phyloP scores from a whole-genome alignment of 2,113 vertebrate genomes.

The Lamprologus tigripictilis region DNA sequence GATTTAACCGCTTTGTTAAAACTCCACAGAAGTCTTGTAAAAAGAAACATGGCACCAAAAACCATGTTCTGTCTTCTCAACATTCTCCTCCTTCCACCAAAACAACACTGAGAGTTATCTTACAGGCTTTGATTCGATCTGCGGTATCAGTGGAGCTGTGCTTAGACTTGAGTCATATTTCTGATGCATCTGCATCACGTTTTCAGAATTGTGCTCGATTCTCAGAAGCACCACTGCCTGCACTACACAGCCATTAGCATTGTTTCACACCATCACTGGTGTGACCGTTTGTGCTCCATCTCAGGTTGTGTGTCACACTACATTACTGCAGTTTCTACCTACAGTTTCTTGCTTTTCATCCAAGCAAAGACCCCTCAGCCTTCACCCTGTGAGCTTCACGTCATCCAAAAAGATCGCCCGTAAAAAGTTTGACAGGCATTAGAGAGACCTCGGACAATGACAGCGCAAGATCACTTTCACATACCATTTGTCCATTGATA shows the following conservation, averaged over 20 bases:
- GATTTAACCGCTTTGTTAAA: neutral
- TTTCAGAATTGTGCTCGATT: neutral
- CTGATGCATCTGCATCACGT: neutral
- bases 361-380: neutral
- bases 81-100: rapidly evolving
- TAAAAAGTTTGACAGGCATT: constrained; percentile 24
- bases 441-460: constrained; percentile 3
- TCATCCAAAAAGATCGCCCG: constrained; percentile 10
- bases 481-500: neutral
- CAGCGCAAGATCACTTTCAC: neutral
- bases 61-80: neutral
- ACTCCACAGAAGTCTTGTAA: neutral
- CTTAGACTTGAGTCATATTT: neutral
- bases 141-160: neutral
- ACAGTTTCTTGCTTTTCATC: neutral
- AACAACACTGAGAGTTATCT: neutral
- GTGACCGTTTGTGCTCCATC: neutral
- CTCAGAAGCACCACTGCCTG: neutral
- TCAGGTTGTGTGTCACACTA: neutral
- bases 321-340: neutral
- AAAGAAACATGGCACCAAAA: neutral
- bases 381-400: neutral
- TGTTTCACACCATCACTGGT: rapidly evolving
- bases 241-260: neutral
- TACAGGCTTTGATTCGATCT: neutral